Evolutionary conservation across 2,113 vertebrate species (phyloP).

Genomic region (Bubo scandiacus): DNA sequence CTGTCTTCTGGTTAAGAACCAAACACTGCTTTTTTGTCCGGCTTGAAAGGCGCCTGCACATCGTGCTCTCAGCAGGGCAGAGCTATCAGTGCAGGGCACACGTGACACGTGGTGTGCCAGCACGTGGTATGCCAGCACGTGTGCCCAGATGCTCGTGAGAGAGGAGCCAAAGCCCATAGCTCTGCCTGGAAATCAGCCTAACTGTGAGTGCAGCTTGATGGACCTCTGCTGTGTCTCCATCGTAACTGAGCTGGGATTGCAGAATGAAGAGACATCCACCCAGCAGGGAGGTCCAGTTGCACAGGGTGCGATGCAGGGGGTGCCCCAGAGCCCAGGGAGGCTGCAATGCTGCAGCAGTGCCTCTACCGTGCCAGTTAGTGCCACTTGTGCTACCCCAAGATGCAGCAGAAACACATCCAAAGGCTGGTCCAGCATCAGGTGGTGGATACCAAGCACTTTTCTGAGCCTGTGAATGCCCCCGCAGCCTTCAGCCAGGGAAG

Average conservation of each 20-base stretch:
- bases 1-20: background rate
- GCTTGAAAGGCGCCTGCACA: background rate
- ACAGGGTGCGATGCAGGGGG: too few species aligned
- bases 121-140: accelerated
- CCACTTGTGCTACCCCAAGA: background rate
- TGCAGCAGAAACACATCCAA: background rate
- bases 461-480: background rate
- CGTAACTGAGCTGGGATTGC: background rate
- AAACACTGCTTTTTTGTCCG: accelerated
- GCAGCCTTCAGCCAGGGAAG: background rate
- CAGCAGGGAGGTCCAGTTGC: background rate
- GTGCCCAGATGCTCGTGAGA: background rate
- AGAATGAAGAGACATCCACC: background rate
- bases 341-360: background rate
- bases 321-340: background rate
- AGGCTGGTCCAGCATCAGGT: background rate
- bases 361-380: background rate
- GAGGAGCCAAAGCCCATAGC: background rate
- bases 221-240: background rate
- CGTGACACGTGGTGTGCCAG: accelerated
- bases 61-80: background rate
- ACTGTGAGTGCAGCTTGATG: background rate
- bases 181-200: background rate
- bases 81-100: background rate
- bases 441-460: background rate